Base-by-base conservation (phyloP, 2,113 vertebrate species). In the Bettongia penicillata region DNA sequence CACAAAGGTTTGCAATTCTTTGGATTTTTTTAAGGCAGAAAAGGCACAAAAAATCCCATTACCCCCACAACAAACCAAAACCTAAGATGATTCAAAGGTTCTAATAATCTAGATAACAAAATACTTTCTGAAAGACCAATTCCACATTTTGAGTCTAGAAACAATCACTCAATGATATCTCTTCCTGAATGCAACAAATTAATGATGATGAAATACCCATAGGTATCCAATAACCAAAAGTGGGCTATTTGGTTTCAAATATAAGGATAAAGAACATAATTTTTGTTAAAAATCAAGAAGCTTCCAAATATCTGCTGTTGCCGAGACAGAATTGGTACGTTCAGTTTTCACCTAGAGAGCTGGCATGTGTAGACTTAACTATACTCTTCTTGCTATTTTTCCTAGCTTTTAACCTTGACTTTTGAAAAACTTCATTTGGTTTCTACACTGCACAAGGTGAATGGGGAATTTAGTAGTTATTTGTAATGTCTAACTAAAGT, bases 1-100 rank as follows among this genome's bases (percentile, higher is more conserved):
- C 53, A n/a, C 92, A 96, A 95, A 96, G 92, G 90, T 97, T n/a
- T 53, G 51, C 51, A 94, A 94, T 94, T 94, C 48, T 91, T 55
- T 19, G 61, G 28, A 94, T 95, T 95, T 95, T 53, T 31, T 57
- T 93, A 37, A 95, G 68, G 49, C 93, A 92, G 23, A 48, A 94
- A 93, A 94, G 47, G 8, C 95, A 8, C 49, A 57, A 94, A 91
- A 93, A 94, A 28, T 10, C 4, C 52, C 52, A 16, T 2, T 2
- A 3, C 51, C 10, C 8, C 57, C 51, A 48, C 12, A 51, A 51
- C 8, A 10, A 51, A 51, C 51, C 51, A 51, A 11, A 51, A 51
- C 51, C 51, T 10, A 96, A 91, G 47, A 49, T 89, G 89, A 92
- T 77, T 93, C 51, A 95, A 92, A 93, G 55, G 53, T 94, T 57